These are phyloP conservation scores for Dromaius novaehollandiae DNA, from an alignment of 2,113 vertebrate species.

Conservation along the genomic window DNA sequence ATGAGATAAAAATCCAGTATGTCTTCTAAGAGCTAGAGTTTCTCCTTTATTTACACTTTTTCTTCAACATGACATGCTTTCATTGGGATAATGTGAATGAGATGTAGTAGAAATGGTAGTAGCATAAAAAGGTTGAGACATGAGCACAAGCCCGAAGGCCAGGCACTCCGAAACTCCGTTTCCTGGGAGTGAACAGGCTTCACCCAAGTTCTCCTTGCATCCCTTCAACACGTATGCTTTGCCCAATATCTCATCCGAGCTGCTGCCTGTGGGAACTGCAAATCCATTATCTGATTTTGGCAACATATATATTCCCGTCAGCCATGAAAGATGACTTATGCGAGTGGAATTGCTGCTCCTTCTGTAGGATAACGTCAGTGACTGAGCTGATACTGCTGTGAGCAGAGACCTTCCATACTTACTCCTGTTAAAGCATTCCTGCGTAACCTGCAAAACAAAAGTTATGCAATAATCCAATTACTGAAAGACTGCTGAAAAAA, in stretches of 20 bases:
- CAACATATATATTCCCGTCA: neutral
- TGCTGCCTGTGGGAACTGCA: neutral
- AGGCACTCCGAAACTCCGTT: neutral
- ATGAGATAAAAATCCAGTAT: neutral
- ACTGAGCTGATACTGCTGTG: neutral
- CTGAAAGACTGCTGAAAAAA: neutral
- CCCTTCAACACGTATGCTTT: neutral
- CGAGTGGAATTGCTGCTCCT: slow-evolving; percentile 1
- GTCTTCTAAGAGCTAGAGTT: neutral
- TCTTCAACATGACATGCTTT: neutral
- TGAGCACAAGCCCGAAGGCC: neutral
- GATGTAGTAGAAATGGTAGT: fast-evolving
- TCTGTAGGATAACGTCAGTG: neutral
- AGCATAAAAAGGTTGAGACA: fast-evolving
- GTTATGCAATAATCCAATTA: neutral
- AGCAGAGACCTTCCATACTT: neutral
- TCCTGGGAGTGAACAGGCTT: neutral
- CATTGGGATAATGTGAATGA: fast-evolving
- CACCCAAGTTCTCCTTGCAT: neutral
- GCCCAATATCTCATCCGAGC: neutral
- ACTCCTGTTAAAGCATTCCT: neutral
- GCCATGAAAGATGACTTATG: neutral
- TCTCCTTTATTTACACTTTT: neutral
- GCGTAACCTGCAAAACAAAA: neutral
- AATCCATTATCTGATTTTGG: neutral